A percentile compares a stretch with the other conserved stretches of the same genome.
Conservation (phyloP, 2,888 invertebrate species). For the Leptinotarsa rubiginosa region DNA sequence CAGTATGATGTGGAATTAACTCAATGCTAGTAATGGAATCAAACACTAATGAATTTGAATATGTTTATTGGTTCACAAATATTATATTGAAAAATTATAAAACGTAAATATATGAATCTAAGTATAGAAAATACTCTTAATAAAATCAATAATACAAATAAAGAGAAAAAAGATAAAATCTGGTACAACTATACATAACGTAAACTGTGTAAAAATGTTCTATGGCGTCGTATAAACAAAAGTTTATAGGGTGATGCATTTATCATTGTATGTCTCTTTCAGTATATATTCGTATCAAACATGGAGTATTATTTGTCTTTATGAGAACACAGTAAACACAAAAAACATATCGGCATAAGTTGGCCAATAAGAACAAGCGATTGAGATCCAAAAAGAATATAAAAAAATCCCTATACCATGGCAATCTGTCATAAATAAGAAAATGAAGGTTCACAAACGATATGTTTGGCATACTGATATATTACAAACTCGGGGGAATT, state of each 20-base stretch:
- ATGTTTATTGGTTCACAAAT: constrained; percentile 54
- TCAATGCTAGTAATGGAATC: not conserved
- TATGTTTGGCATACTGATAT: constrained; percentile 44
- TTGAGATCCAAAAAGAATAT: constrained; percentile 63
- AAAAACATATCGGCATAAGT: constrained; percentile 53
- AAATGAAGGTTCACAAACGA: constrained; percentile 40
- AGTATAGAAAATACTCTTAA: constrained; percentile 64
- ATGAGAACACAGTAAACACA: constrained; percentile 52
- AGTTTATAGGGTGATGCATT: constrained; percentile 35
- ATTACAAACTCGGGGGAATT: constrained; percentile 34
- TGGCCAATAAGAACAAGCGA: constrained; percentile 53
- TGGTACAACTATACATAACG: constrained; percentile 65
- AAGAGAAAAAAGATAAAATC: constrained; percentile 64
- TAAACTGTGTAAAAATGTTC: constrained; percentile 57
- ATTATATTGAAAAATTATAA: constrained; percentile 66
- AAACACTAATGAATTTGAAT: constrained; percentile 26
- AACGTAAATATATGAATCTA: constrained; percentile 65
- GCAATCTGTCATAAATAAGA: constrained; percentile 60
- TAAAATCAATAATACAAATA: constrained; percentile 65
- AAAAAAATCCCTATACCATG: constrained; percentile 63
- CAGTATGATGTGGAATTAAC: too few species aligned
- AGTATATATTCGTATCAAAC: constrained; percentile 48
- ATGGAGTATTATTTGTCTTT: constrained; percentile 48
- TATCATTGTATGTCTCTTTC: constrained; percentile 45
- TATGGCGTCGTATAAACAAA: constrained; percentile 57